phyloP scores from a whole-genome alignment of 2,797 vertebrate genomes.

The Amblyraja radiata region DNA sequence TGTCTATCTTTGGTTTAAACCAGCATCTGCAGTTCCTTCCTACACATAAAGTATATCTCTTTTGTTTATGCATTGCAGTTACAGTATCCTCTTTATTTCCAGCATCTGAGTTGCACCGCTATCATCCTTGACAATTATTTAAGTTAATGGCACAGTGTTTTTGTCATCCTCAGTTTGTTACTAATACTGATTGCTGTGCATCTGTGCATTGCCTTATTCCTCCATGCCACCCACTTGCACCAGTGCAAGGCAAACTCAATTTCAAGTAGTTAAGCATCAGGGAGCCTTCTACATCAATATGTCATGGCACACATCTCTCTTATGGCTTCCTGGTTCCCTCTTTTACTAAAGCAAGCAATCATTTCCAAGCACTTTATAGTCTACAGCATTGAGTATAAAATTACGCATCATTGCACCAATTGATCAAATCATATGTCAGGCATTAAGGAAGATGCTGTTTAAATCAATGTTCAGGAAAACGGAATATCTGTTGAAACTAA shows the following conservation, averaged over 20 bases:
- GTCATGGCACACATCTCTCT: constrained; percentile 29
- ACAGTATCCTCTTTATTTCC: background rate
- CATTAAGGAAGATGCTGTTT: background rate
- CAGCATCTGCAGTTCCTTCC: no score
- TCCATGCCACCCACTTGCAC: background rate
- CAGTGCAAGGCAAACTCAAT: background rate
- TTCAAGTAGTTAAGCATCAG: constrained; percentile 32
- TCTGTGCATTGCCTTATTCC: background rate
- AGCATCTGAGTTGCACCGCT: background rate
- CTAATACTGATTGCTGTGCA: constrained; percentile 13
- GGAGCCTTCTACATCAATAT: constrained; percentile 10
- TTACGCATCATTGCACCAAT: background rate
- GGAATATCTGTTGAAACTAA: background rate
- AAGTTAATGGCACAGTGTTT: background rate
- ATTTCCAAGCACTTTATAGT: background rate
- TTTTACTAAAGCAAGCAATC: background rate
- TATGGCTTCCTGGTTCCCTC: background rate
- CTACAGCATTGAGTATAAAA: background rate
- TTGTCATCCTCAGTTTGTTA: constrained; percentile 18
- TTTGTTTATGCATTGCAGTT: background rate
- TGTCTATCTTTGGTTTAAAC: no score
- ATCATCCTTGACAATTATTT: background rate
- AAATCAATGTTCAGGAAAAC: background rate
- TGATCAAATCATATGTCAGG: background rate
- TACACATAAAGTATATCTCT: background rate